Percentiles rank a stretch among this genome's conserved stretches.
Evolutionary conservation across 2,797 vertebrate genomes (phyloP).

Genomic region (Myripristis jacobus): DNA sequence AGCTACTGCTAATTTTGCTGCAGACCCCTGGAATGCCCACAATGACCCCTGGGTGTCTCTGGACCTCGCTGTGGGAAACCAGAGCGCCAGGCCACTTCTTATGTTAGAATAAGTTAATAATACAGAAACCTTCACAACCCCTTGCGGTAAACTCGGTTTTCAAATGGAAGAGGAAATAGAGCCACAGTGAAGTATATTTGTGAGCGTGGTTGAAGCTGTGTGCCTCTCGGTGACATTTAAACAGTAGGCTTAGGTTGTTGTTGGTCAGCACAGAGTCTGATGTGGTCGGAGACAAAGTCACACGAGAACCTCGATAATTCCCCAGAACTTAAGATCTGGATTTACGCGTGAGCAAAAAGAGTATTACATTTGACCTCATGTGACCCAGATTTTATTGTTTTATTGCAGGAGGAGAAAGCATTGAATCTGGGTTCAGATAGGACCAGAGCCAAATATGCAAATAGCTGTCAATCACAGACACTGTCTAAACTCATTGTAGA

Average conservation of each 20-base stretch:
- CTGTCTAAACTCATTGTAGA: too few relatives aligned
- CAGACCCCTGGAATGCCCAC: not conserved
- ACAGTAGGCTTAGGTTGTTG: constrained; percentile 45
- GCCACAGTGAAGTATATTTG: constrained; percentile 59
- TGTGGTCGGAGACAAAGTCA: constrained; percentile 55
- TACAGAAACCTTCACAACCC: constrained; percentile 42
- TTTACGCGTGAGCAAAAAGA: constrained; percentile 50
- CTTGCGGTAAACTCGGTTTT: constrained; percentile 48
- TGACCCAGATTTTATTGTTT: constrained; percentile 20
- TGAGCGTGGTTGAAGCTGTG: constrained; percentile 29
- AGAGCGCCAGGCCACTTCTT: constrained; percentile 17
- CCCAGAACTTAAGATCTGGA: constrained; percentile 53
- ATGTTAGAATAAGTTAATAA: constrained; percentile 50
- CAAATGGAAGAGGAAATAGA: constrained; percentile 49
- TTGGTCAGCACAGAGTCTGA: constrained; percentile 54
- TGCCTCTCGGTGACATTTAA: constrained; percentile 14
- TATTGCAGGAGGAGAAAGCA: not conserved
- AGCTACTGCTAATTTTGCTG: not conserved
- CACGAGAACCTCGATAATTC: constrained; percentile 57
- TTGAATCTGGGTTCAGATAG: constrained; percentile 20
- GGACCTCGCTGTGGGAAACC: constrained; percentile 29
- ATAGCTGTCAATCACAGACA: too few relatives aligned
- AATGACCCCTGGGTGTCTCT: constrained; percentile 18
- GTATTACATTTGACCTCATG: constrained; percentile 43
- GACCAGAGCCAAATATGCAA: not conserved